These are phyloP conservation scores for Cassiopea andromeda DNA, from an alignment of 30 jellyfish, hydroid and myxozoan species.

Conservation along the genomic window DNA sequence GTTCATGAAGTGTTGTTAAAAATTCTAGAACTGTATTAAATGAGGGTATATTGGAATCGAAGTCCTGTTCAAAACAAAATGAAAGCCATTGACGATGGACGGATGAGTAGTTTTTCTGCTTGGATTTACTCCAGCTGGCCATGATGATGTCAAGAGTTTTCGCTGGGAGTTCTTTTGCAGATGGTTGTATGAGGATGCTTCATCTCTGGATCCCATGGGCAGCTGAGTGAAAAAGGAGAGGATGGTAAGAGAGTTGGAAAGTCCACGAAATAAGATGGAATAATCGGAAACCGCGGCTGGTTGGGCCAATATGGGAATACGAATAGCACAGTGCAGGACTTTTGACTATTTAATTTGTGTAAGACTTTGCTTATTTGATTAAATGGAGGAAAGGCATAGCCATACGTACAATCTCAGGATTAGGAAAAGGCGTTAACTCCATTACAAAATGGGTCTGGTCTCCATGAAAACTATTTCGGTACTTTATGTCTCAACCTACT, in stretches of 20 bases:
- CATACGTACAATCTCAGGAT: slow-evolving; percentile 10
- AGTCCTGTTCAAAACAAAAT: slow-evolving; percentile 22
- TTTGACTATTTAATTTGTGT: slow-evolving; percentile 1
- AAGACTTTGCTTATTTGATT: slow-evolving; percentile 29
- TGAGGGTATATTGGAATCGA: slow-evolving; percentile 19
- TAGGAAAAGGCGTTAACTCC: slow-evolving; percentile 21
- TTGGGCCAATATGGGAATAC: slow-evolving; percentile 45
- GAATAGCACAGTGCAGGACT: neutral
- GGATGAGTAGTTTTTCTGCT: neutral
- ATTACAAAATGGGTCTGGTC: slow-evolving; percentile 24
- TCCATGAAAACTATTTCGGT: slow-evolving; percentile 16
- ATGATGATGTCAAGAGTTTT: slow-evolving; percentile 15
- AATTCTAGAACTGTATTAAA: slow-evolving; percentile 19
- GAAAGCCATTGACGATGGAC: slow-evolving; percentile 30
- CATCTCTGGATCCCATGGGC: slow-evolving; percentile 7
- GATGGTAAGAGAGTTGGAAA: slow-evolving; percentile 2
- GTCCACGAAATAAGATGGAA: neutral
- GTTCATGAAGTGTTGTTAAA: slow-evolving; percentile 7
- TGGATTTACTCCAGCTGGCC: slow-evolving; percentile 25
- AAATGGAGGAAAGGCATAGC: slow-evolving; percentile 62
- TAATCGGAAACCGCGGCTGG: slow-evolving; percentile 52
- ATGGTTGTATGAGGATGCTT: slow-evolving; percentile 28
- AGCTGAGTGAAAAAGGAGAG: neutral
- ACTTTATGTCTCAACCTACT: slow-evolving; percentile 11
- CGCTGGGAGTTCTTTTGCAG: neutral